Conservation (phyloP, 2,888 invertebrate genomes). For the Limenitis camilla region DNA sequence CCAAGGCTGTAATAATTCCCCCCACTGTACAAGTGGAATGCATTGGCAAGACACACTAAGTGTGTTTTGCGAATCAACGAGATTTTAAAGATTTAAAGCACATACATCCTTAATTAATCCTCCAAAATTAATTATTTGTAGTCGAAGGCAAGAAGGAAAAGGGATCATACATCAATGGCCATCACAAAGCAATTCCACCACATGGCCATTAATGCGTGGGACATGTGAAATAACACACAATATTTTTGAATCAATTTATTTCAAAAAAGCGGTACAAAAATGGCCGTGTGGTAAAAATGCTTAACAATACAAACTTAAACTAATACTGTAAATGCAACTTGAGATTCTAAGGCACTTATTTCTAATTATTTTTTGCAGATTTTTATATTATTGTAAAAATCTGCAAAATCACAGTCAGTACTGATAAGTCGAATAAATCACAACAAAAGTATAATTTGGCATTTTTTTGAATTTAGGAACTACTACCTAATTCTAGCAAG, state of each 20-base stretch:
- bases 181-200: conserved; percentile 41
- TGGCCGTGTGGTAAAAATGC: conserved; percentile 63
- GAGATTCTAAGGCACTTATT: conserved; percentile 31
- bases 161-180: conserved; percentile 56
- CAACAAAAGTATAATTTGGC: conserved; percentile 23
- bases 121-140: background rate
- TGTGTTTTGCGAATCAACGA: no score
- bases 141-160: no score
- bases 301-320: conserved; percentile 13
- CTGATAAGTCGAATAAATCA: no score
- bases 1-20: background rate
- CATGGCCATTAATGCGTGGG: conserved; percentile 65
- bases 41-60: no score
- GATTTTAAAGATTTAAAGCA: background rate
- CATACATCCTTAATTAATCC: no score
- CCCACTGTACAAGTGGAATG: background rate
- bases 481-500: background rate
- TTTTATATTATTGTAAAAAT: background rate
- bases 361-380: conserved; percentile 22
- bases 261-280: conserved; percentile 59
- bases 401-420: no score
- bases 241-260: conserved; percentile 47
- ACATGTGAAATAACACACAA: conserved; percentile 58
- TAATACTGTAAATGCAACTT: conserved; percentile 27
- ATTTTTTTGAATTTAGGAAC: conserved; percentile 19